Evolutionary conservation across 2,113 vertebrate genomes (phyloP), one percentile per base, ranked within the genome.

Genomic region (Pogonocichla stellata): DNA sequence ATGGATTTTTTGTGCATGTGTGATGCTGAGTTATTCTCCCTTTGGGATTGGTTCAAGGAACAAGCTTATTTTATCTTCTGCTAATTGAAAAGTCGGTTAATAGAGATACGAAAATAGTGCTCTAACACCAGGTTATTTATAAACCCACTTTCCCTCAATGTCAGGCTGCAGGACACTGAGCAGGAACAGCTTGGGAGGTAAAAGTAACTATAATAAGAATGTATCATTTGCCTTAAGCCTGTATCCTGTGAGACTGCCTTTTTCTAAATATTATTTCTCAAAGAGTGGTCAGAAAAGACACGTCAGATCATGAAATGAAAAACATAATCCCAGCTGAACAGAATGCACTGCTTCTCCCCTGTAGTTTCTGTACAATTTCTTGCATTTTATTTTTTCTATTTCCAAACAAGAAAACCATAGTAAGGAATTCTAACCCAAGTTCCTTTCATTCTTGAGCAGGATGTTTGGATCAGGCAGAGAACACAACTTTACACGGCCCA

Each of bases 391-490:
- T 89, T 87, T 62, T 67, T n/a, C 53, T 28, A 48, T 42, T 50
- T 43, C 18, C 10, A 7, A n/a, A 33, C 51, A 48, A 69, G 47
- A 65, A 58, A 34, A 20, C 16, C 2, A 1, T 6, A 33, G 22
- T 26, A 79, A 81, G 24, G 40, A 40, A 13, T 92, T 92, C 15
- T 94, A 64, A 96, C 48, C 89, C 86, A 58, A 61, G 85, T 75
- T 58, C 17, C 12, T 80, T 70, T 29, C 19, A 14, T 86, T 97
- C 25, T 93, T 61, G 93, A 74, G 72, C 90, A 98, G 99, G 98
- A 99, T 99, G 99, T 99, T 99, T 98, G 99, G 99, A 80, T 99
- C 99, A 72, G 99, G 99, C 91, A 98, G 99, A 98, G 99, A 99
- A 97, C 99, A 99, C 97, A 99, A 99, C 93, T 99, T 99, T 78